Evolutionary conservation across 2,113 vertebrate genomes (phyloP).

Genomic region (Picathartes gymnocephalus): DNA sequence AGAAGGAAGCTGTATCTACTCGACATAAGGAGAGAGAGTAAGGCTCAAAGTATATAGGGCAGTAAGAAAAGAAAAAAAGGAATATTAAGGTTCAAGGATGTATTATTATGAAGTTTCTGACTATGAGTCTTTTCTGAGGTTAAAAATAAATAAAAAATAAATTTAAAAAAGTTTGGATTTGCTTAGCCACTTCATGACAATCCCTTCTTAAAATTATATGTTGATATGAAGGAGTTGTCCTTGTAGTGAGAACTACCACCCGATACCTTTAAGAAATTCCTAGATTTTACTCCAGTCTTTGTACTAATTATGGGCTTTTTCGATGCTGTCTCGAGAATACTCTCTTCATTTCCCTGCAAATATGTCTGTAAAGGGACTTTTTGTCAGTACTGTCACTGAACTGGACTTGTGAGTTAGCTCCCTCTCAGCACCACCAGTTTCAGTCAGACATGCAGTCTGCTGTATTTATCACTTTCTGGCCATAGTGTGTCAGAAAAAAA

Average conservation of each 20-base stretch:
- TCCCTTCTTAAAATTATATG: not conserved
- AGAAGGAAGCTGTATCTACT: not conserved
- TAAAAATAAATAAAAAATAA: not conserved
- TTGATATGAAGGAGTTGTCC: not conserved
- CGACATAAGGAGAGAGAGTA: not conserved
- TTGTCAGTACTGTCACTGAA: not conserved
- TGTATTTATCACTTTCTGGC: not conserved
- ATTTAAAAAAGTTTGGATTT: not conserved
- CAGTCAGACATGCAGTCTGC: not conserved
- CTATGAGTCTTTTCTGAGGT: not conserved
- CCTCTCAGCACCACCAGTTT: not conserved
- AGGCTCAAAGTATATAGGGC: not conserved
- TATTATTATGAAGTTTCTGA: not conserved
- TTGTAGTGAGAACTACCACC: not conserved
- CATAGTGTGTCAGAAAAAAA: not conserved
- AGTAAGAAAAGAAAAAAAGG: not conserved
- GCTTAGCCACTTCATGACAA: not conserved
- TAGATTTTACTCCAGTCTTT: not conserved
- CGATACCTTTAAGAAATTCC: not conserved
- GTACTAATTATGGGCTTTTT: not conserved
- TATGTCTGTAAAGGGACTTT: not conserved
- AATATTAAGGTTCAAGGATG: not conserved
- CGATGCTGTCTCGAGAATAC: not conserved
- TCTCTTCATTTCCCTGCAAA: not conserved
- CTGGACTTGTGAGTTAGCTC: not conserved